Evolutionary conservation across 2,113 vertebrate genomes (phyloP).

Genomic region (Chlorodrepanis virens): DNA sequence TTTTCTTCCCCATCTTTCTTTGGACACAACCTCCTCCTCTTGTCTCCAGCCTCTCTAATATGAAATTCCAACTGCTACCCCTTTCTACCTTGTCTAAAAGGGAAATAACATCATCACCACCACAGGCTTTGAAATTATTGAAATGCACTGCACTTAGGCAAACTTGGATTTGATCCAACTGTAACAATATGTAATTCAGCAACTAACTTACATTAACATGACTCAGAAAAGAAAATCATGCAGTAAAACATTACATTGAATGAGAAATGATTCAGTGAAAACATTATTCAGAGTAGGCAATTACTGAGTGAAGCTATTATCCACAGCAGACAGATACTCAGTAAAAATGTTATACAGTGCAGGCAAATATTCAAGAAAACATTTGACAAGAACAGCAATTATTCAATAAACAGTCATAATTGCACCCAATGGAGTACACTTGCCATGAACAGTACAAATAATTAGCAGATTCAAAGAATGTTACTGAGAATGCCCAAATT

Average conservation of each 20-base stretch:
- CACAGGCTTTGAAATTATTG: neutral
- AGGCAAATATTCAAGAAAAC: slow-evolving; percentile 74
- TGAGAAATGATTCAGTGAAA: slow-evolving; percentile 76
- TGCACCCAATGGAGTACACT: slow-evolving; percentile 68
- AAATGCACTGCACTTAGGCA: neutral
- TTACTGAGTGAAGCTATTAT: slow-evolving; percentile 76
- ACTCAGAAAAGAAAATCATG: slow-evolving; percentile 69
- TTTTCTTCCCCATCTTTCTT: neutral
- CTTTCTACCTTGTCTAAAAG: neutral
- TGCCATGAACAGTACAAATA: slow-evolving; percentile 61
- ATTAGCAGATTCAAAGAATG: slow-evolving; percentile 61
- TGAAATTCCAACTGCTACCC: neutral
- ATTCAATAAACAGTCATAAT: slow-evolving; percentile 79
- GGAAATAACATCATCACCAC: neutral
- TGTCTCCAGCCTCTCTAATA: neutral
- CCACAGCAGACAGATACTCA: slow-evolving; percentile 73
- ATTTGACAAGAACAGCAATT: slow-evolving; percentile 77
- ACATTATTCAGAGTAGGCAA: slow-evolving; percentile 76
- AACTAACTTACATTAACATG: slow-evolving; percentile 67
- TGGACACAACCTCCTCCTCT: neutral
- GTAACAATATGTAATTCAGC: slow-evolving; percentile 51
- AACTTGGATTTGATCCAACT: neutral
- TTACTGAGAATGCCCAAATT: slow-evolving; percentile 26
- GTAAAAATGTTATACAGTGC: slow-evolving; percentile 70
- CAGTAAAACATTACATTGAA: slow-evolving; percentile 64